phyloP scores from a whole-genome alignment of 2,113 vertebrate genomes.

The Choloepus hoffmanni region DNA sequence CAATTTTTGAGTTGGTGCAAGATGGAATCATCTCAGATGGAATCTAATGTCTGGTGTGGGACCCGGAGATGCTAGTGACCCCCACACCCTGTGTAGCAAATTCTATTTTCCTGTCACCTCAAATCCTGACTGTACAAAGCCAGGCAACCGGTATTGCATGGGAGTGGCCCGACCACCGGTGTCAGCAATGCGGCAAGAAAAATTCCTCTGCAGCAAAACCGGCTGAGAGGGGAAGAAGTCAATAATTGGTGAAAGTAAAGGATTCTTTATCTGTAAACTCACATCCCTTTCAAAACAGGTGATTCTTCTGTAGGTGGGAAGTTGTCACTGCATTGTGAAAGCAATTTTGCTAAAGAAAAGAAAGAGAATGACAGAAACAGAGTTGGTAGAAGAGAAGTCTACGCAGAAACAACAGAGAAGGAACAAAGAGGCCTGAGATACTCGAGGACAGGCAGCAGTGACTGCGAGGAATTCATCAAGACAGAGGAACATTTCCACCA shows the following conservation, averaged over 20 bases:
- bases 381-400: constrained; percentile 45
- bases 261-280: constrained; percentile 15
- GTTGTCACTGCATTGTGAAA: constrained; percentile 42
- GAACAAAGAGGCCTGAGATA: constrained; percentile 52
- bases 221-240: not conserved
- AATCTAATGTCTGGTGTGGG: not conserved
- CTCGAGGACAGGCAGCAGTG: not conserved
- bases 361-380: constrained; percentile 45
- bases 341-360: constrained; percentile 36
- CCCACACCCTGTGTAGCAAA: not conserved
- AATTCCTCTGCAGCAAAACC: not conserved
- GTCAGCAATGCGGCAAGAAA: not conserved
- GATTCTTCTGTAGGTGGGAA: constrained; percentile 39
- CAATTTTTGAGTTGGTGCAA: constrained; percentile 53
- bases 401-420: constrained; percentile 51
- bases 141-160: not conserved
- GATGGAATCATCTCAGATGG: constrained; percentile 60
- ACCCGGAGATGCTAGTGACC: not conserved
- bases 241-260: not conserved
- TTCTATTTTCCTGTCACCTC: not conserved
- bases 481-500: not conserved
- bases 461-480: not conserved
- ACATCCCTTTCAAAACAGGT: constrained; percentile 41
- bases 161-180: not conserved
- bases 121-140: not conserved